Conservation (phyloP, 30 jellyfish, hydroid and myxozoan species). For the Clytia hemisphaerica region DNA sequence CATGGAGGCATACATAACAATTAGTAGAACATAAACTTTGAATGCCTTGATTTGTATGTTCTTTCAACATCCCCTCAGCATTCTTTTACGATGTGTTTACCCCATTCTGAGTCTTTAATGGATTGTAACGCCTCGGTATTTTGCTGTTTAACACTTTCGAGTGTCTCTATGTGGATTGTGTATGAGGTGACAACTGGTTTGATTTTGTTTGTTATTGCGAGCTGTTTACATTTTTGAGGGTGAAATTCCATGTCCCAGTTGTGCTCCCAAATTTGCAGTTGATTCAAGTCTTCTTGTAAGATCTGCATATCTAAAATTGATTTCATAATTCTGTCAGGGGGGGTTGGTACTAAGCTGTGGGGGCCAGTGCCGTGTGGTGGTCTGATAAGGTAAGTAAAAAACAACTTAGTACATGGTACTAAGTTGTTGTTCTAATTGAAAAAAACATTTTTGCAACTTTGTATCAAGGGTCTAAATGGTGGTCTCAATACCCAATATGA, state of each 20-base stretch:
- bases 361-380: no score
- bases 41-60: no score
- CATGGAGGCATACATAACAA: no score
- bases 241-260: conserved; percentile 26
- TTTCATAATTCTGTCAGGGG: no score
- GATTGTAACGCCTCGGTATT: conserved; percentile 33
- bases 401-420: no score
- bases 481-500: no score
- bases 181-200: conserved; percentile 9
- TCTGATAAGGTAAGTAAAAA: no score
- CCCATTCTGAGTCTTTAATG: background rate
- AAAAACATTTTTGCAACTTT: no score
- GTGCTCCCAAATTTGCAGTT: conserved; percentile 20
- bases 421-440: no score
- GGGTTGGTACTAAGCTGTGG: no score
- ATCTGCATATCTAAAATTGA: background rate
- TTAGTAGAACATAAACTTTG: no score
- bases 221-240: conserved; percentile 22
- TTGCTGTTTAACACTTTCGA: conserved; percentile 1
- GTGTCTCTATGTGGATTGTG: conserved; percentile 13
- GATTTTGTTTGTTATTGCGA: conserved; percentile 3
- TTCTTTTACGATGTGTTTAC: background rate
- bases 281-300: conserved; percentile 31
- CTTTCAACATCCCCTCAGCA: conserved; percentile 27
- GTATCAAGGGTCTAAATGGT: no score